These are phyloP conservation scores for Idaea aversata DNA, from an alignment of 2,888 invertebrate species.

Conservation along the genomic window DNA sequence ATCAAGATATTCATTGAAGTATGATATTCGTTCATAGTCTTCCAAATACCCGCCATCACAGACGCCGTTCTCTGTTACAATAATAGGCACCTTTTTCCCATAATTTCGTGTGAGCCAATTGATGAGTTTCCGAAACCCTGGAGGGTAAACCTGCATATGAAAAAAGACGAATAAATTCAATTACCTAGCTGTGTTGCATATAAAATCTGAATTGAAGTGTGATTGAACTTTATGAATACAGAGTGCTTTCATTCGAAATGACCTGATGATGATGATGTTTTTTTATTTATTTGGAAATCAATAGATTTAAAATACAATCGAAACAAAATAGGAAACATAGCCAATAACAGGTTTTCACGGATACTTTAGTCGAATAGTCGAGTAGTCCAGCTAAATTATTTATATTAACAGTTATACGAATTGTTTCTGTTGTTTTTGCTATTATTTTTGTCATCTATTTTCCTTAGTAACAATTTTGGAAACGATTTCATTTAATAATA, in stretches of 20 bases:
- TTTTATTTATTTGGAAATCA: background rate
- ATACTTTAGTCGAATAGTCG: no score
- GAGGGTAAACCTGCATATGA: constrained; percentile 77
- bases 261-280: background rate
- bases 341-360: no score
- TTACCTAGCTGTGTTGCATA: constrained; percentile 20
- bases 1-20: constrained; percentile 71
- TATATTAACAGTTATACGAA: no score
- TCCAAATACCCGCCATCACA: constrained; percentile 69
- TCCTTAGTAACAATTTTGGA: no score
- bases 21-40: constrained; percentile 72
- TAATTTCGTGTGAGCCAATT: constrained; percentile 83
- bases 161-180: constrained; percentile 22
- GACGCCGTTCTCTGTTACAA: constrained; percentile 81
- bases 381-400: no score
- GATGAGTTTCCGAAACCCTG: constrained; percentile 82
- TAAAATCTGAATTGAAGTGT: constrained; percentile 8
- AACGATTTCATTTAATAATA: no score
- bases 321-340: no score
- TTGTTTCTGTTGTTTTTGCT: no score
- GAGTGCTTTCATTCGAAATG: constrained; percentile 4
- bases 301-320: no score
- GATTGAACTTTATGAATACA: background rate
- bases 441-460: no score
- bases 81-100: constrained; percentile 76